Evolutionary conservation across 2,113 vertebrate species (phyloP), one percentile per base, ranked within the genome.

Genomic region (Raphicerus campestris): DNA sequence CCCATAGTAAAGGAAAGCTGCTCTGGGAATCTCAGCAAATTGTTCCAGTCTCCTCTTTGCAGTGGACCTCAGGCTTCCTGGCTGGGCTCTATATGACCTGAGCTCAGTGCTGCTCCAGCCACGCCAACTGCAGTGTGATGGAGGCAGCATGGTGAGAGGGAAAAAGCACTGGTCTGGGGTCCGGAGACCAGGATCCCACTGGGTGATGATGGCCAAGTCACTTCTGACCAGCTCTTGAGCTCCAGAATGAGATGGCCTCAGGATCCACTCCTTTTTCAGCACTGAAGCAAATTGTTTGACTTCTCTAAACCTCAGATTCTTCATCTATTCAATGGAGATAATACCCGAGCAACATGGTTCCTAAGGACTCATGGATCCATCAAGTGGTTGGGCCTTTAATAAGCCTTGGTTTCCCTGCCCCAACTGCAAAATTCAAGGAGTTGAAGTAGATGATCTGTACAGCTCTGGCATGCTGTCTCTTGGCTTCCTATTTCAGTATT

Each of bases 121-220:
- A 66, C 0, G 10, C 14, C 20, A n/a, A 58, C 10, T n/a, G 8
- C 13, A 13, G 4, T 3, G n/a, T 26, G 30, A 28, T 5, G 17
- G 20, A 66, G 56, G 13, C 8, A 32, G 39, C 9, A 8, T 42
- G 16, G 63, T 45, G 11, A 61, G 22, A 39, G 32, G 16, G 7
- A 2, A 61, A 56, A 35, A 61, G 16, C 3, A 1, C 6, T 61
- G n/a, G 4, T 32, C 55, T 58, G 35, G 24, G 19, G n/a, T 32
- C 20, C 10, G 3, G 2, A 89, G 35, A 60, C 26, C 5, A 42
- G 56, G 32, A 1, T 83, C 17, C 78, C n/a, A 8, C 16, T 70
- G 45, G 19, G 32, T 81, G 75, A 88, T 66, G 26, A 22, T 1
- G 13, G 16, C 53, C 66, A 85, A 70, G 8, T 86, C 30, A 10